Conservation (phyloP, 2,797 vertebrate genomes). For the Neosilurus hyrtlii region DNA sequence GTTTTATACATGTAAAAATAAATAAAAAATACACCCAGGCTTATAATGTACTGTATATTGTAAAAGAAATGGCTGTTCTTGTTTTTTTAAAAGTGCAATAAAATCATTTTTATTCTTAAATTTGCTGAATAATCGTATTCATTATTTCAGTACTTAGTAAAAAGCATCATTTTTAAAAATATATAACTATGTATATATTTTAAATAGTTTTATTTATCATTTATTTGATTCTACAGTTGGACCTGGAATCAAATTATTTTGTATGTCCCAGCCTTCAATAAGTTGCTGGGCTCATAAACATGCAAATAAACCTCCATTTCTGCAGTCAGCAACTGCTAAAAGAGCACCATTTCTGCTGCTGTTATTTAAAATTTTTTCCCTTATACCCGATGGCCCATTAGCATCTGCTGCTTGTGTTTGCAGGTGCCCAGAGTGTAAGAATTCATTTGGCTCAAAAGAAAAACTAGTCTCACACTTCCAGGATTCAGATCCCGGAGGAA, state of each 20-base stretch:
- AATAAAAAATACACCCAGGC: no score
- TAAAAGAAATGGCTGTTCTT: neutral
- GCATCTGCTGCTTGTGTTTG: slow-evolving; percentile 48
- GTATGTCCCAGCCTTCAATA: neutral
- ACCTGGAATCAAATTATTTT: neutral
- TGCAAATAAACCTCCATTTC: neutral
- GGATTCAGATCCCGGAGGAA: slow-evolving; percentile 64
- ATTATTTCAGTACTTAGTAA: neutral
- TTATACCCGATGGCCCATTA: neutral
- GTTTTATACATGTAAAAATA: neutral
- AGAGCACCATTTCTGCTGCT: neutral
- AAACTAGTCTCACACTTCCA: slow-evolving; percentile 88
- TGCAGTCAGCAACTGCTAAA: neutral
- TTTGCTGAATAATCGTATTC: neutral
- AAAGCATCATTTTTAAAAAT: neutral
- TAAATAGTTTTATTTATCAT: neutral
- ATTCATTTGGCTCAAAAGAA: slow-evolving; percentile 81
- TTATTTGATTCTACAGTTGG: neutral
- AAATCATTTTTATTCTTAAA: neutral
- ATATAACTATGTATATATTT: neutral
- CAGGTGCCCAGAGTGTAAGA: slow-evolving; percentile 87
- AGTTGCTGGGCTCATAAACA: neutral
- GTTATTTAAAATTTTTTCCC: neutral
- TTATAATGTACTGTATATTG: neutral
- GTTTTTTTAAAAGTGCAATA: neutral